Conservation (phyloP, 2,113 vertebrate genomes). For the Tretioscincus oriximinensis region DNA sequence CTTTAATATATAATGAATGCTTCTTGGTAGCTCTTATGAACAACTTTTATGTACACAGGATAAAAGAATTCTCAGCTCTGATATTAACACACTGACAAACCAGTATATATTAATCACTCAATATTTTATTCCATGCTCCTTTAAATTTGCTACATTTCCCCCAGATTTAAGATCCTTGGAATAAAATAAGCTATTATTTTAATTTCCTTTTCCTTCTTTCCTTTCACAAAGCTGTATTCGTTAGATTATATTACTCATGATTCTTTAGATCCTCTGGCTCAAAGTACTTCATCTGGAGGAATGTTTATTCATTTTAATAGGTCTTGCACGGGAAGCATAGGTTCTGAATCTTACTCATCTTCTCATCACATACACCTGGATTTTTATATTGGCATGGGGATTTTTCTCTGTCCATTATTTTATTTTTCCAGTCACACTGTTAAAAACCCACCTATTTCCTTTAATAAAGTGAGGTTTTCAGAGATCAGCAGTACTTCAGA, state of each 20-base stretch:
- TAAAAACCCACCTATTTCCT: slow-evolving; percentile 20
- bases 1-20: not conserved
- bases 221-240: not conserved
- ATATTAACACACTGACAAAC: not conserved
- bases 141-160: not conserved
- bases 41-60: not conserved
- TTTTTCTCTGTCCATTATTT: slow-evolving; percentile 15
- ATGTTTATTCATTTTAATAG: not conserved
- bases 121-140: not conserved
- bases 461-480: slow-evolving; percentile 6
- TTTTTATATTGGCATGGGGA: slow-evolving; percentile 20
- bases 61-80: not conserved
- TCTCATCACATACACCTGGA: not conserved
- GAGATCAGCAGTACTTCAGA: not conserved
- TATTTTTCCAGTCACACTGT: slow-evolving; percentile 41
- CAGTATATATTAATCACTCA: not conserved
- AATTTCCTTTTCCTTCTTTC: no score
- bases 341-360: not conserved
- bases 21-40: not conserved
- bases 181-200: slow-evolving; percentile 1
- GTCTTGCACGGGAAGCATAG: not conserved
- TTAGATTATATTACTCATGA: not conserved
- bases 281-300: not conserved
- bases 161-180: slow-evolving; percentile 7
- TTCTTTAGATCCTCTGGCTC: not conserved